phyloP scores from a whole-genome alignment of 1,140 invertebrate genomes.

The Lordiphosa clarofinis region DNA sequence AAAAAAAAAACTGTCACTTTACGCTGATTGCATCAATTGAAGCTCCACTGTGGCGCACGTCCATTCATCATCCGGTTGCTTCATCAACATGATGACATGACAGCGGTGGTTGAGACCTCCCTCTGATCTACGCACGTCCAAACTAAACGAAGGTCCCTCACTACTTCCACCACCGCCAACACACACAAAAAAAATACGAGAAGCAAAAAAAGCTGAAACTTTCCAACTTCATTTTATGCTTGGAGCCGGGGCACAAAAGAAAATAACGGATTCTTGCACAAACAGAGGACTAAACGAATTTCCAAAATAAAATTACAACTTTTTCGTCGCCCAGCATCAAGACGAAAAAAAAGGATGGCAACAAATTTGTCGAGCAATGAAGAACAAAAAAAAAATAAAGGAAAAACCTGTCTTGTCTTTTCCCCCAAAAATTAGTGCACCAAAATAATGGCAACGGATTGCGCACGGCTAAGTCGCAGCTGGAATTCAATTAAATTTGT shows the following conservation, averaged over 20 bases:
- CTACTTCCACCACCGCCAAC: not conserved
- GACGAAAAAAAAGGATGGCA: constrained; percentile 43
- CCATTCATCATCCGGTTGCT: constrained; percentile 78
- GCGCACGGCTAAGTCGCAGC: constrained; percentile 1
- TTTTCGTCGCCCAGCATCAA: constrained; percentile 32
- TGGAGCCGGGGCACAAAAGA: constrained; percentile 49
- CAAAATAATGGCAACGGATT: constrained; percentile 49
- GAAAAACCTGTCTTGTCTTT: constrained; percentile 24
- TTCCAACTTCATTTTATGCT: constrained; percentile 68
- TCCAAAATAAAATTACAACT: constrained; percentile 77
- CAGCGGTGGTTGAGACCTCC: constrained; percentile 55
- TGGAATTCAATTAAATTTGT: not conserved
- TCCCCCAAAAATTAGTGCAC: constrained; percentile 56
- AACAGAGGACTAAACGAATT: constrained; percentile 77
- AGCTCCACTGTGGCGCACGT: constrained; percentile 76
- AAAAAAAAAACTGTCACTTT: constrained; percentile 60
- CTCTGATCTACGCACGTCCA: constrained; percentile 47
- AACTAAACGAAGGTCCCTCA: constrained; percentile 58
- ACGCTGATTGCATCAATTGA: constrained; percentile 78
- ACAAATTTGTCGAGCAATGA: constrained; percentile 45
- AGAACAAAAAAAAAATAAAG: constrained; percentile 1
- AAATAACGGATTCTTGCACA: constrained; percentile 74
- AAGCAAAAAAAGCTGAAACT: constrained; percentile 32
- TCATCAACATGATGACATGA: constrained; percentile 78
- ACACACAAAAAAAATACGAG: constrained; percentile 18